These are phyloP conservation scores for Smutsia temminckii DNA, from an alignment of 2,797 vertebrate species.

Conservation along the genomic window DNA sequence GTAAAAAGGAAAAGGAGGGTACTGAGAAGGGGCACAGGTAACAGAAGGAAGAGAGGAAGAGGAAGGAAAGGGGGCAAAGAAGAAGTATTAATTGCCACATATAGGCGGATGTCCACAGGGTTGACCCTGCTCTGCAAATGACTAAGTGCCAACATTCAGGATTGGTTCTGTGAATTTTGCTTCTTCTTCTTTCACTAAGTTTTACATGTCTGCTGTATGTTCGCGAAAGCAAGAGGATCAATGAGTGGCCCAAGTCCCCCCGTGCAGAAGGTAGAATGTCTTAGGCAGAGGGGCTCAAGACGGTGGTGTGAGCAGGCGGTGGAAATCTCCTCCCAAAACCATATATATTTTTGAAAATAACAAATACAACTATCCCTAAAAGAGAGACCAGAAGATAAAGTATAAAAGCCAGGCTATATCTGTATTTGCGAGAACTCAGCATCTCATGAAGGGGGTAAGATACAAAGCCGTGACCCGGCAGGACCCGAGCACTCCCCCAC, in stretches of 20 bases:
- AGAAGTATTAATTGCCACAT: background rate
- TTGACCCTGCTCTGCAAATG: no score
- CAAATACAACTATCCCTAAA: no score
- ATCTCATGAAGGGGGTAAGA: no score
- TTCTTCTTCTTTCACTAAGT: background rate
- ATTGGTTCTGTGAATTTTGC: background rate
- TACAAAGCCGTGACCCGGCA: no score
- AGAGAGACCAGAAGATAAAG: no score
- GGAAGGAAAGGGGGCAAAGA: background rate
- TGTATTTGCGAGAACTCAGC: no score
- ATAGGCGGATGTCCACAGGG: background rate
- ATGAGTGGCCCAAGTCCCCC: background rate
- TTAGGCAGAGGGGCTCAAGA: background rate
- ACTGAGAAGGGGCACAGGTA: background rate
- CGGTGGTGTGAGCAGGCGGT: no score
- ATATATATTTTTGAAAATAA: no score
- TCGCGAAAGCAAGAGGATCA: background rate
- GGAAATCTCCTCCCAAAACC: no score
- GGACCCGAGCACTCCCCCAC: no score
- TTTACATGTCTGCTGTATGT: background rate
- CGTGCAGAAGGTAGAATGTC: rapidly evolving
- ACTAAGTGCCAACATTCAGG: background rate
- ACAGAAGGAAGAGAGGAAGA: background rate
- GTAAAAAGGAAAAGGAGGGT: rapidly evolving
- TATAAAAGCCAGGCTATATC: no score